Base-by-base conservation (phyloP, 2,113 vertebrate species). In the Neolamprologus sp. region DNA sequence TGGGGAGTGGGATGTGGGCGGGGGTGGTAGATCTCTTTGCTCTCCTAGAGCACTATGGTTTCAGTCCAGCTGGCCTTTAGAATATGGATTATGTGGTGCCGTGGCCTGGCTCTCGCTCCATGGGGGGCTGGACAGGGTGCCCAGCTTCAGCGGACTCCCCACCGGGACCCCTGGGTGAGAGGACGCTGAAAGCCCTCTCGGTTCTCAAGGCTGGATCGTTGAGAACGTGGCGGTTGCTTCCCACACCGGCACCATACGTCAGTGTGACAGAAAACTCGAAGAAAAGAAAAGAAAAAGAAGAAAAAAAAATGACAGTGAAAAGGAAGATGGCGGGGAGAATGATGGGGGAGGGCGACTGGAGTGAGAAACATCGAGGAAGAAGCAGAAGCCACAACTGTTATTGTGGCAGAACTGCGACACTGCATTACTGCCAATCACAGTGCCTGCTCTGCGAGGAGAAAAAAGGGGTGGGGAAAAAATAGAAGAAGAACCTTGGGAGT, bases 61-160 rank as follows among this genome's bases (percentile, higher is more conserved):
- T 95, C 83, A 87, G 92, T 94, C 95, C 96, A 96, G 94, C 95
- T 95, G 95, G 94, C 89, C 95, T 96, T 95, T 95, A 96, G 93
- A 95, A 94, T 96, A 96, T 95, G 95, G 95, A 96, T 96, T 96
- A 96, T 93, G 89, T 91, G 92, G 87, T 89, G 86, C 91, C 45
- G 75, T 83, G 63, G 89, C 90, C 86, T 82, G 91, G 92, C 91
- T 94, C 87, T 93, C 49, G 9, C 94, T 92, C 90, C 86, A 51
- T 7, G 65, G 95, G 95, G 95, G 95, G 93, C 89, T 84, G 79
- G 88, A 94, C 84, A 80, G 88, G 94, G 94, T 94, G 92, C 94
- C 89, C 89, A 81, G 91, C 92, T 89, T 94, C 91, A 85, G 83
- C 88, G 85, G 93, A 88, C 93, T 85, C 94, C 94, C 95, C 79